A percentile compares a stretch with the other conserved stretches of the same genome.
Evolutionary conservation across 2,113 vertebrate genomes (phyloP).

Genomic region (Hyla sarda): DNA sequence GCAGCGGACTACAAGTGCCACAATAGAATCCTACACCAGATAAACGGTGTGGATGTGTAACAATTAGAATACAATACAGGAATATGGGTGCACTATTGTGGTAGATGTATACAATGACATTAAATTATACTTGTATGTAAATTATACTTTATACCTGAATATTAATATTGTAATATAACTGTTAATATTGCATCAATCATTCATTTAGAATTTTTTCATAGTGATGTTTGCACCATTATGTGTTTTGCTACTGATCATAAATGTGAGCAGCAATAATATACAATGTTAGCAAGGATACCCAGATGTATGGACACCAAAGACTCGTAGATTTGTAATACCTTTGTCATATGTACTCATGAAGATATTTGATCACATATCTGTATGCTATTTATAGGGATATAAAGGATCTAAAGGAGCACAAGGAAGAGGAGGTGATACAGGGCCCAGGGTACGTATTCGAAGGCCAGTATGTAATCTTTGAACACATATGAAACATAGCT

Average conservation of each 20-base stretch:
- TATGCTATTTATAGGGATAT: conserved; percentile 71
- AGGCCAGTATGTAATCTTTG: not conserved
- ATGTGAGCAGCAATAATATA: not conserved
- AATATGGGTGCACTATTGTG: too few relatives aligned
- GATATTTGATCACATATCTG: not conserved
- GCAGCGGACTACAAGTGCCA: too few relatives aligned
- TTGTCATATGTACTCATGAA: not conserved
- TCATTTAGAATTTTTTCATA: not conserved
- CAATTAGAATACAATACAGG: too few relatives aligned
- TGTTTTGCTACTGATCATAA: not conserved
- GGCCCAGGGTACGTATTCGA: conserved; percentile 70
- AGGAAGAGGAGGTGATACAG: conserved; percentile 75
- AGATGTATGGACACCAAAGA: too few relatives aligned
- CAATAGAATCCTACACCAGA: too few relatives aligned
- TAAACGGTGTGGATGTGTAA: too few relatives aligned
- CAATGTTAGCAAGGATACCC: not conserved
- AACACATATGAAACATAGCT: not conserved
- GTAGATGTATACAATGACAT: too few relatives aligned
- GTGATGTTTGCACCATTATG: not conserved
- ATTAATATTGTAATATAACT: too few relatives aligned
- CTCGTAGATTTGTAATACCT: not conserved
- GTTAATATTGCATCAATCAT: too few relatives aligned
- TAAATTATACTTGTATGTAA: too few relatives aligned
- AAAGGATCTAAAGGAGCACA: conserved; percentile 78
- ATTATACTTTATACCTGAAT: not conserved